These are phyloP conservation scores for Anticlea derivata DNA, from an alignment of 2,888 invertebrate species.

Conservation along the genomic window DNA sequence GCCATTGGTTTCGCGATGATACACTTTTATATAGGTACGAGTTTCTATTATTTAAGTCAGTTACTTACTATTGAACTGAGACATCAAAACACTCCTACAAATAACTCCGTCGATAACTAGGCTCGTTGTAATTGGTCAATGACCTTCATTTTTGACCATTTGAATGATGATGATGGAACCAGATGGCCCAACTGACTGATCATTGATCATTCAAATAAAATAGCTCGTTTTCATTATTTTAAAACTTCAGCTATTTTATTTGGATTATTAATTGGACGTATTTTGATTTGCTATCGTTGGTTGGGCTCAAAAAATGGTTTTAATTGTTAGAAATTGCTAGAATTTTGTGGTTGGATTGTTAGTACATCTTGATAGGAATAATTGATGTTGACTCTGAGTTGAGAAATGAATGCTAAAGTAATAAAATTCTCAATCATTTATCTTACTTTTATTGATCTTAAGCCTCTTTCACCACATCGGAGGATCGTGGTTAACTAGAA, in stretches of 20 bases:
- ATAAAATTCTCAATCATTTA: background rate
- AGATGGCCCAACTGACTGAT: conserved; percentile 6
- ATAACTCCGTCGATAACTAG: no score
- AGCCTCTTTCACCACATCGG: no score
- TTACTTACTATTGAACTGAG: no score
- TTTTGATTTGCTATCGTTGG: conserved; percentile 15
- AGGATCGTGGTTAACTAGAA: no score
- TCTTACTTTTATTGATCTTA: background rate
- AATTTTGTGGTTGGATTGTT: background rate
- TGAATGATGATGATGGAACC: no score
- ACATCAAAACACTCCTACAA: no score
- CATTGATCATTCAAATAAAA: conserved; percentile 21
- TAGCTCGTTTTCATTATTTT: conserved; percentile 16
- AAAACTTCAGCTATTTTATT: no score
- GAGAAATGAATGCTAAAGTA: background rate
- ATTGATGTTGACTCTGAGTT: conserved; percentile 14
- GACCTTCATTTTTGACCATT: background rate
- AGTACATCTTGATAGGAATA: conserved; percentile 1
- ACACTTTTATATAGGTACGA: no score
- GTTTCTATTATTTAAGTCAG: no score
- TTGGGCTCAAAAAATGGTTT: conserved; percentile 8
- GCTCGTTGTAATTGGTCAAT: background rate
- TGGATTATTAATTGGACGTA: conserved; percentile 18
- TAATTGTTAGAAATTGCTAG: background rate
- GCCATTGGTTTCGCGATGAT: no score